Conservation (phyloP, 2,888 invertebrate species). For the Drosophila lutescens region DNA sequence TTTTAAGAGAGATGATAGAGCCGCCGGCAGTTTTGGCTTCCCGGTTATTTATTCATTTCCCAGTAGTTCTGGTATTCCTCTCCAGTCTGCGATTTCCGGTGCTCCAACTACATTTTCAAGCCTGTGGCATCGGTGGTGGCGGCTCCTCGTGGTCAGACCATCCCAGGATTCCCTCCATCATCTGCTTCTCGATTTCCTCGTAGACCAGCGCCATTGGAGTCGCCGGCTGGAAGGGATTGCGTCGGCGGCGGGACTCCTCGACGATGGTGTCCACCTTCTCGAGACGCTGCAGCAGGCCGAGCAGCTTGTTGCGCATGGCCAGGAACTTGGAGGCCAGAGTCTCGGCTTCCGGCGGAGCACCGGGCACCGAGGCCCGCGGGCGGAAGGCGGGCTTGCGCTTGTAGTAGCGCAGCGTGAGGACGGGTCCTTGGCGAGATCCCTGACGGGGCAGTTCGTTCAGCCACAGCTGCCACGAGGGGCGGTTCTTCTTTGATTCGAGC, state of each 20-base stretch:
- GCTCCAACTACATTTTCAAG: background rate
- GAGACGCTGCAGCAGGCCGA: background rate
- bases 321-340: background rate
- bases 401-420: background rate
- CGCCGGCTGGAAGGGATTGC: background rate
- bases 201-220: background rate
- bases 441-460: background rate
- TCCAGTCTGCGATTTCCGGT: background rate
- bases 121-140: background rate
- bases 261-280: background rate
- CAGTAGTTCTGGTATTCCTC: background rate
- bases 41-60: background rate
- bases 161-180: background rate
- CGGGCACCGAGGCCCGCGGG: background rate
- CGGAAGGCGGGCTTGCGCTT: conserved; percentile 2
- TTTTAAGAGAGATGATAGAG: conserved; percentile 1
- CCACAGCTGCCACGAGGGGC: background rate
- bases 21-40: conserved; percentile 1
- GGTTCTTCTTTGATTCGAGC: background rate
- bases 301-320: background rate
- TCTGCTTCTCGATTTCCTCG: background rate
- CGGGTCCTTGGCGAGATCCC: background rate
- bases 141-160: background rate
- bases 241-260: background rate
- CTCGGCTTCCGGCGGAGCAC: too few relatives aligned